Base-by-base conservation (phyloP, 2,888 invertebrate species). In the Tineola bisselliella region DNA sequence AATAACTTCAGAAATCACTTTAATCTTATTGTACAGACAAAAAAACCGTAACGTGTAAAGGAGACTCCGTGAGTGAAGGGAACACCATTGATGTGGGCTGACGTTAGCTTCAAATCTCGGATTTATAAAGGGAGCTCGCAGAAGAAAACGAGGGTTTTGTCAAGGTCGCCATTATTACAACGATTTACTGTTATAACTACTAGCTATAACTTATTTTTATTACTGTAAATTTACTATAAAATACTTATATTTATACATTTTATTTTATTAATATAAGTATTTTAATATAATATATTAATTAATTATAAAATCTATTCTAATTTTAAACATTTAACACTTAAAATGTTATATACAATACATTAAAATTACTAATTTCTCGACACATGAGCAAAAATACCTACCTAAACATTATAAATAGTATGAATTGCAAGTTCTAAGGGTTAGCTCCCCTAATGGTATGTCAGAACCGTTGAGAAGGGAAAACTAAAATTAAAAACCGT, bases 401-500 rank as follows among this genome's bases (percentile, higher is more conserved):
- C 25, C 25, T 25, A 25, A 25, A 25, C 6, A 25, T 25, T 38
- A 38, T 38, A 38, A 3, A 31, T 31, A 10, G 38, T 38, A 38
- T 38, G 38, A 38, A 25, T 38, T n/a, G 38, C n/a, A 38, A 38
- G 3, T 38, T 38, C 10, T 10, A 48, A 48, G 48, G 48, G 48
- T 48, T 48, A 48, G 15, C 48, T 48, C 17, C 48, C 48, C 48
- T 48, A 48, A 17, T 48, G 48, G 48, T 48, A 48, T 48, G 48
- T 48, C 15, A 17, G 17, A 17, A 48, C 13, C 15, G 13, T 13
- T 48, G 13, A 17, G 48, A 17, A 58, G 58, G 58, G 58, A 30
- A 33, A 33, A 33, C 58, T 58, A 17, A 30, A 30, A 30, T 58
- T 33, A 33, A 58, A 58, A 58, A 33, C 58, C 58, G 58, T 58